phyloP scores from a whole-genome alignment of 2,113 vertebrate species.

The Pterocles burchelli region DNA sequence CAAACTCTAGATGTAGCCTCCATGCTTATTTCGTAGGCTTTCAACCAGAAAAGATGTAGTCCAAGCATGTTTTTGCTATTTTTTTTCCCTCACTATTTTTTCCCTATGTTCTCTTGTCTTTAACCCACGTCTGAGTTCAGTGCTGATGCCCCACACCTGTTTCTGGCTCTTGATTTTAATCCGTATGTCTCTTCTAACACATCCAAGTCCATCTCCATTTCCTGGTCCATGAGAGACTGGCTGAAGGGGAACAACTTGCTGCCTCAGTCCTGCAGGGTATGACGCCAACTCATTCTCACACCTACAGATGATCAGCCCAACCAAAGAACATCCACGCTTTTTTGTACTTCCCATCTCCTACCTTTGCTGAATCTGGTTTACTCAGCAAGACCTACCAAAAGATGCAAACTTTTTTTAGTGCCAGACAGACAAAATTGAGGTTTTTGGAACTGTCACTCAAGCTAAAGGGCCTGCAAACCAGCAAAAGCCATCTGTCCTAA shows the following conservation, averaged over 20 bases:
- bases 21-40: not conserved
- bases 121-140: not conserved
- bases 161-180: not conserved
- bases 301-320: not conserved
- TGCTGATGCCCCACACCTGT: not conserved
- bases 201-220: not conserved
- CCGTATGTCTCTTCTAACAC: not conserved
- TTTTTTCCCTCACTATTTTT: not conserved
- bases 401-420: not conserved
- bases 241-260: not conserved
- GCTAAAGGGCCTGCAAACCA: not conserved
- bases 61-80: not conserved
- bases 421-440: not conserved
- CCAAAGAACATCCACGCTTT: not conserved
- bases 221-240: accelerated
- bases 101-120: not conserved
- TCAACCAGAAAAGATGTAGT: not conserved
- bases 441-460: not conserved
- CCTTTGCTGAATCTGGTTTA: not conserved
- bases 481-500: not conserved
- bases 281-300: not conserved
- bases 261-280: not conserved
- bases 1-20: not conserved
- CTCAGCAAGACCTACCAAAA: not conserved
- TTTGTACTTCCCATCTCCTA: not conserved